Conservation (phyloP, 2,113 vertebrate genomes). For the Eurystomus gularis region DNA sequence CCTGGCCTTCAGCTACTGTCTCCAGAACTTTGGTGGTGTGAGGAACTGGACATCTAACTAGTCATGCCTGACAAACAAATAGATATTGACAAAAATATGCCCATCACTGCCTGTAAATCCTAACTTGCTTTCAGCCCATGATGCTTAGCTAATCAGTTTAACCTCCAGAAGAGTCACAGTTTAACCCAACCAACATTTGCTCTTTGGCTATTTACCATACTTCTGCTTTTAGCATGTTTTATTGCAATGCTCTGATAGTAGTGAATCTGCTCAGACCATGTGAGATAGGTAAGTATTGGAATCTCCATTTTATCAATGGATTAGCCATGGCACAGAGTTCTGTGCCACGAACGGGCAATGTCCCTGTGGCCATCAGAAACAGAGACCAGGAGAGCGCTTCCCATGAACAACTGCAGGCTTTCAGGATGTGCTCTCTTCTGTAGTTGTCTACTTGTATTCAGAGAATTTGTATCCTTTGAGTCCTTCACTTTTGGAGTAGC, state of each 20-base stretch:
- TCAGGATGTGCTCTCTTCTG: not conserved
- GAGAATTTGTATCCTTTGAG: not conserved
- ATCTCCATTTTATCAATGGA: not conserved
- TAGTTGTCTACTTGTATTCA: not conserved
- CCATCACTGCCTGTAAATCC: not conserved
- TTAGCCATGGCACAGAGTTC: not conserved
- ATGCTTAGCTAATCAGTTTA: conserved; percentile 44
- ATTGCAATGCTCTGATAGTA: not conserved
- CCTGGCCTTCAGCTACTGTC: conserved; percentile 60
- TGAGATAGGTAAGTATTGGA: conserved; percentile 6
- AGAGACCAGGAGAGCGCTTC: not conserved
- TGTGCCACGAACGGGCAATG: not conserved
- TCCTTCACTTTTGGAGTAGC: not conserved
- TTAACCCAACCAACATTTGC: conserved; percentile 19
- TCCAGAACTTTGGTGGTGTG: conserved; percentile 66
- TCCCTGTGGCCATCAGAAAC: not conserved
- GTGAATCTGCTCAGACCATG: not conserved
- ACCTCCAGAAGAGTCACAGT: not conserved
- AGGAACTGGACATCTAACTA: conserved; percentile 31
- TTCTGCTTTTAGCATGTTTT: conserved; percentile 17
- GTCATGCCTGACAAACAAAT: conserved; percentile 28
- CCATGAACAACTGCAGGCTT: not conserved
- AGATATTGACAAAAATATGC: not conserved
- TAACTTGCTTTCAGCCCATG: conserved; percentile 28
- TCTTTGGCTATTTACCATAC: not conserved